Evolutionary conservation across 2,888 invertebrate genomes (phyloP), one percentile per base, ranked within the genome.

Genomic region (Carcina quercana): DNA sequence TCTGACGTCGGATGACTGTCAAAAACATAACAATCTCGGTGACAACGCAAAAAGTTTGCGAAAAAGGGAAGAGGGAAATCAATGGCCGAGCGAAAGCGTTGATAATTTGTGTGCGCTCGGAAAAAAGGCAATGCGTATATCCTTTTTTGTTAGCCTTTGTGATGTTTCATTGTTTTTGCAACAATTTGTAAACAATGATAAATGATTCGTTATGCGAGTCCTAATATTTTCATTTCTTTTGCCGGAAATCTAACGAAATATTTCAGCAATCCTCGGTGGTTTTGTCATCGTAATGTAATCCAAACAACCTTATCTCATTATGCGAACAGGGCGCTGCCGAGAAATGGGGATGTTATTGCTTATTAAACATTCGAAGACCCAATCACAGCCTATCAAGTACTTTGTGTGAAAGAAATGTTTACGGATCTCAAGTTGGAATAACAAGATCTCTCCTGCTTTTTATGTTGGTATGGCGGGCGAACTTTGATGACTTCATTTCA

Each of bases 401-500:
- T 30, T 13, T 13, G 21, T n/a, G 13, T 20, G 13, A 13, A 15
- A 30, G 21, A 13, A 30, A 13, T 30, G 11, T 20, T 20, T 30
- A 15, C 24, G 22, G 12, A 24, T 24, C 15, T n/a, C 7, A n/a
- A 25, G 19, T 25, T 25, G 30, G 14, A 30, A 30, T 30, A 25
- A 17, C 25, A 30, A 19, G 28, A 25, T 25, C 8, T 28, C 7
- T 6, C 11, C 13, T 21, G 10, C 17, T 29, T 39, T 27, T 42
- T 25, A 48, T 47, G 42, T 41, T 43, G 38, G 35, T 41, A 37
- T 42, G 46, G 46, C 48, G 43, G 47, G 42, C 46, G 55, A 74
- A 75, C 62, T 75, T 72, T 64, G 66, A 75, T 72, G 67, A 56
- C 60, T 57, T 63, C 53, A 65, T 66, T 62, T 56, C 43, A 62